Evolutionary conservation across 2,797 vertebrate genomes (phyloP).

Genomic region (Pygocentrus nattereri): DNA sequence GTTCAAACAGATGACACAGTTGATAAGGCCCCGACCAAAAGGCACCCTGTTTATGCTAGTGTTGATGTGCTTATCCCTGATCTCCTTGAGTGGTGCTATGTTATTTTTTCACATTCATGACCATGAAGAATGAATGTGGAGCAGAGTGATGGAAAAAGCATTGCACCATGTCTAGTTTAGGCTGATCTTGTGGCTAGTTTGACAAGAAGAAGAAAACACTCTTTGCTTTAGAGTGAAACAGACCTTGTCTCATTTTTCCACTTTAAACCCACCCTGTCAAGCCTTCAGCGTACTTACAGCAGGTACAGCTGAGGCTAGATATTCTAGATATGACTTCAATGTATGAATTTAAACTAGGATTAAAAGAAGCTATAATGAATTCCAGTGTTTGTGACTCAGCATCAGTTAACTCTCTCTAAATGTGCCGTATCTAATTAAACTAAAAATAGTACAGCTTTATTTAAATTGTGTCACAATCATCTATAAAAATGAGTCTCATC

Average conservation of each 20-base stretch:
- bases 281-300: slow-evolving; percentile 11
- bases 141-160: slow-evolving; percentile 36
- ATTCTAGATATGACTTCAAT: slow-evolving; percentile 3
- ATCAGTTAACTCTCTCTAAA: slow-evolving; percentile 31
- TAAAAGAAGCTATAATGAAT: slow-evolving; percentile 26
- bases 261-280: slow-evolving; percentile 41
- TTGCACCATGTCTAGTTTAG: slow-evolving; percentile 43
- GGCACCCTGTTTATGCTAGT: no score
- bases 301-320: slow-evolving; percentile 17
- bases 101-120: slow-evolving; percentile 19
- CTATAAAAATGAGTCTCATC: not conserved
- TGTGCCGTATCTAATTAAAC: slow-evolving; percentile 24
- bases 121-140: slow-evolving; percentile 30
- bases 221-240: slow-evolving; percentile 33
- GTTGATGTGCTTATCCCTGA: slow-evolving; percentile 1
- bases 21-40: not conserved
- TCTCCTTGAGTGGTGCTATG: slow-evolving; percentile 11
- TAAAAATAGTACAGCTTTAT: slow-evolving; percentile 27
- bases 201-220: slow-evolving; percentile 54
- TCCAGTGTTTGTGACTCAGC: slow-evolving; percentile 2
- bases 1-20: not conserved
- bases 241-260: slow-evolving; percentile 51
- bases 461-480: not conserved
- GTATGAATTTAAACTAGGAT: slow-evolving; percentile 12
- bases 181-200: slow-evolving; percentile 41